Evolutionary conservation across 30 jellyfish, hydroid and myxozoan species (phyloP).

Genomic region (Turritopsis dohrnii): DNA sequence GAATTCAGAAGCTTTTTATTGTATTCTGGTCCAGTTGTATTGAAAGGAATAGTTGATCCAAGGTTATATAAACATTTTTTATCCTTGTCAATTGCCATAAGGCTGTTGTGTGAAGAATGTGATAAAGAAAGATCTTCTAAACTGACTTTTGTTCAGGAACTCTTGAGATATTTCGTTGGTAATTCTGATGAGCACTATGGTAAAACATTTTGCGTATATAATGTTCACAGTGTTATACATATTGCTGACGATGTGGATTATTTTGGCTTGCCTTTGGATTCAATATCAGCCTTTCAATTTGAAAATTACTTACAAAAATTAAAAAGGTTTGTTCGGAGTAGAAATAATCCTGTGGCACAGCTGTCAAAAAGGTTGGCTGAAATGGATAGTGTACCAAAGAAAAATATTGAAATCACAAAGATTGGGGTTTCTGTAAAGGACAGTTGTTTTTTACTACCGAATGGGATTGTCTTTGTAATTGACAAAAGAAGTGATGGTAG

Average conservation of each 20-base stretch:
- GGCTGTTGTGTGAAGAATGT: constrained; percentile 33
- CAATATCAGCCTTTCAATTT: constrained; percentile 25
- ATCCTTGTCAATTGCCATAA: constrained; percentile 29
- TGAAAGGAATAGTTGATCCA: constrained; percentile 20
- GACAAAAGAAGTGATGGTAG: neutral
- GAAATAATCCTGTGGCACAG: constrained; percentile 7
- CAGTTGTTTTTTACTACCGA: neutral
- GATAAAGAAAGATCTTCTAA: constrained; percentile 9
- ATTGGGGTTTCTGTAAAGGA: neutral
- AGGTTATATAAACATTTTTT: constrained; percentile 27
- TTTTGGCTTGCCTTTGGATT: constrained; percentile 24
- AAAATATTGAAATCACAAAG: neutral
- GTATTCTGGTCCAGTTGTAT: constrained; percentile 45
- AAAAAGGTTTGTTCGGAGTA: constrained; percentile 10
- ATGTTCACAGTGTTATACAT: constrained; percentile 44
- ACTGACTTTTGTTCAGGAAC: constrained; percentile 34
- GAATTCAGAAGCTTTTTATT: constrained; percentile 55
- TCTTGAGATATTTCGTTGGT: constrained; percentile 34
- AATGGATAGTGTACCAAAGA: neutral
- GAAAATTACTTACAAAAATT: constrained; percentile 17
- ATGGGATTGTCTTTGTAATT: neutral
- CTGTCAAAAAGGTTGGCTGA: constrained; percentile 9
- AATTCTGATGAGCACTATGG: constrained; percentile 12
- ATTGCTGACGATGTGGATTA: constrained; percentile 39
- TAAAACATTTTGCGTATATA: too few species aligned